Conservation (phyloP, 2,888 invertebrate species). For the Orchesellides sinensis region DNA sequence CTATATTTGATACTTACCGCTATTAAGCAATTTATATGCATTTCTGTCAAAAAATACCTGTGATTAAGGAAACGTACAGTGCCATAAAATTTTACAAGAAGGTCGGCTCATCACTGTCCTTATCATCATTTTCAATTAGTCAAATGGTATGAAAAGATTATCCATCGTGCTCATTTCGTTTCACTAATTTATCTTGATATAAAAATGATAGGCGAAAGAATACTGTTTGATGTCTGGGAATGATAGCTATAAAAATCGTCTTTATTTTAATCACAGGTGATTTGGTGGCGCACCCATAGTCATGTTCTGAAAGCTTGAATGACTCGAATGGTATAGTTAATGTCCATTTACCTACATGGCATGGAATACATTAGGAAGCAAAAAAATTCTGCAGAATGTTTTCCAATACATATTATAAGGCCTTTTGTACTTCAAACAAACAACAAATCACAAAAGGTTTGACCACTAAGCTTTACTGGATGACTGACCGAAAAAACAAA, state of each 20-base stretch:
- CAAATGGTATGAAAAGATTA: background rate
- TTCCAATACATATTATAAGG: too few relatives aligned
- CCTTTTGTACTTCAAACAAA: too few relatives aligned
- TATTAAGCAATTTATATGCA: constrained; percentile 6
- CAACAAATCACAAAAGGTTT: too few relatives aligned
- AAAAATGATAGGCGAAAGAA: too few relatives aligned
- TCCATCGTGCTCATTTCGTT: background rate
- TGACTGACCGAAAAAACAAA: too few relatives aligned
- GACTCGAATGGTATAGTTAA: background rate
- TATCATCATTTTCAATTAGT: background rate
- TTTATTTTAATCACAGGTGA: constrained; percentile 11
- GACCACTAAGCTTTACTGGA: too few relatives aligned
- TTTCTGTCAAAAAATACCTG: background rate
- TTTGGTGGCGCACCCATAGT: constrained; percentile 2
- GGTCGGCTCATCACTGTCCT: background rate
- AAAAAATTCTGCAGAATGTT: too few relatives aligned
- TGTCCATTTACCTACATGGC: background rate
- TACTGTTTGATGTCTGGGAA: background rate
- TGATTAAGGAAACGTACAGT: constrained; percentile 18
- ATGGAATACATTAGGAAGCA: too few relatives aligned
- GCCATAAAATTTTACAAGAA: background rate
- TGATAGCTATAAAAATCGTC: background rate
- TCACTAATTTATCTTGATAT: too few relatives aligned
- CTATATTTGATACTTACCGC: background rate
- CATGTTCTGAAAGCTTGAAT: constrained; percentile 1